Conservation (phyloP, 2,797 vertebrate genomes). For the Myiotriccus ornatus region DNA sequence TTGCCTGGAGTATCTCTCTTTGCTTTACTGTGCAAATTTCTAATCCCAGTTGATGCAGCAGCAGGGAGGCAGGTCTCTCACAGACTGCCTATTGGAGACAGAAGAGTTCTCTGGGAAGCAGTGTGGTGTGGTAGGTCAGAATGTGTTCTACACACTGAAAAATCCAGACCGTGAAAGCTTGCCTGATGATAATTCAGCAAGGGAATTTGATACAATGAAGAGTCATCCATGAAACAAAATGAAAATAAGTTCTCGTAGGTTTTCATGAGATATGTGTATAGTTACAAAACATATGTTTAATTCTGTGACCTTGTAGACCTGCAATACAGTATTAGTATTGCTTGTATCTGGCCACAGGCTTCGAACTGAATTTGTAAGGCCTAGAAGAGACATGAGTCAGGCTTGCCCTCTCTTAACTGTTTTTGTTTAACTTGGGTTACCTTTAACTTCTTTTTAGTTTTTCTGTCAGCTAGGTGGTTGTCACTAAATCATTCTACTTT, state of each 20-base stretch:
- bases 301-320: neutral
- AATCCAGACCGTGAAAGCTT: neutral
- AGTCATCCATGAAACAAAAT: neutral
- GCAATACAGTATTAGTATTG: neutral
- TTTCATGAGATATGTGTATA: neutral
- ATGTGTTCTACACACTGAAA: neutral
- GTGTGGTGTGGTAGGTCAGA: neutral
- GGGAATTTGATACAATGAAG: neutral
- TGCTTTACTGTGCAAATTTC: constrained; percentile 21
- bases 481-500: neutral
- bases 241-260: neutral
- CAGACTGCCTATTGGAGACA: neutral
- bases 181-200: neutral
- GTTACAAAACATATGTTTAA: neutral
- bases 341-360: neutral
- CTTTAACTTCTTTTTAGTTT: neutral
- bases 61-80: neutral
- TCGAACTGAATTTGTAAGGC: neutral
- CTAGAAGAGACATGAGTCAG: neutral
- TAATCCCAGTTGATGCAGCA: neutral
- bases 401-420: neutral
- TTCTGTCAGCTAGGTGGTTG: fast-evolving
- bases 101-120: neutral
- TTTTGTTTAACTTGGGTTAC: neutral
- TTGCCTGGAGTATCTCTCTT: neutral